phyloP scores from a whole-genome alignment of 2,113 vertebrate species.

The Agelaius tricolor region DNA sequence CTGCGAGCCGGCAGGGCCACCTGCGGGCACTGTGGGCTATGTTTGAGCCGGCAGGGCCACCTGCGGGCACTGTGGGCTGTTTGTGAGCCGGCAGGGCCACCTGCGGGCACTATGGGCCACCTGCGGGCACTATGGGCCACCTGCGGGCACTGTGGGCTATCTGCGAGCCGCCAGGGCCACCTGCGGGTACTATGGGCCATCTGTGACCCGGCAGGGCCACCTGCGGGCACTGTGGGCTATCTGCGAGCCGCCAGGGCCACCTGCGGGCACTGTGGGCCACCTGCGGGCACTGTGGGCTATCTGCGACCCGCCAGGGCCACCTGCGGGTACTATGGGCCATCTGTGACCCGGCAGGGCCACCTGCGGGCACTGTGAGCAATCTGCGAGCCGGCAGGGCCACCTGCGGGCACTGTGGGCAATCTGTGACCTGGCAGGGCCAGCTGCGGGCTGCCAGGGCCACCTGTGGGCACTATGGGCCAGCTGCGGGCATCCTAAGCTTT shows the following conservation, averaged over 20 bases:
- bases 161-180: accelerated
- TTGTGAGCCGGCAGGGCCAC: accelerated
- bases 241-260: too few relatives aligned
- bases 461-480: too few relatives aligned
- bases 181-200: accelerated
- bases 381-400: too few relatives aligned
- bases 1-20: too few relatives aligned
- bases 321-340: accelerated
- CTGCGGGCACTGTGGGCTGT: accelerated
- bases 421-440: neutral
- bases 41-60: accelerated
- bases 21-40: accelerated
- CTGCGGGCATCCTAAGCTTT: neutral
- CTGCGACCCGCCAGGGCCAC: too few relatives aligned
- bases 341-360: accelerated
- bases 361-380: accelerated
- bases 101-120: accelerated
- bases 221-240: accelerated
- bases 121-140: accelerated
- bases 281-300: accelerated
- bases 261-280: accelerated
- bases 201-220: accelerated
- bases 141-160: accelerated
- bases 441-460: accelerated
- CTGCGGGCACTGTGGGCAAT: too few relatives aligned